Percentiles rank a stretch among this genome's conserved stretches.
Conservation (phyloP, 2,888 invertebrate species). For the Tubiluchus corallicola region DNA sequence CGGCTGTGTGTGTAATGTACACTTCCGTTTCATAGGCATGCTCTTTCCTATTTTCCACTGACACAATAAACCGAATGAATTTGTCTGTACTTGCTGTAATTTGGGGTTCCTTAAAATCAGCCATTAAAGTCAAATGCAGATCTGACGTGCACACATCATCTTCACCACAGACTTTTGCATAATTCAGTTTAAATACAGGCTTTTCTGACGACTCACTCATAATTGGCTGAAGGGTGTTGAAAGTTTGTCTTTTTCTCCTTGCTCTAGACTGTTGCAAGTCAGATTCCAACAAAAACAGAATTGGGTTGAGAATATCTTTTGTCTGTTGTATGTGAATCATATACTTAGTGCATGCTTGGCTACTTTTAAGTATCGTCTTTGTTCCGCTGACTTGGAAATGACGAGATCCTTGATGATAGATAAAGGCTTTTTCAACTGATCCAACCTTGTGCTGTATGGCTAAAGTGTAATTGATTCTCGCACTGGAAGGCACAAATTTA, state of each 20-base stretch:
- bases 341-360: not conserved
- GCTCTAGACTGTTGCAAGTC: not conserved
- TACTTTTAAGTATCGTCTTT: not conserved
- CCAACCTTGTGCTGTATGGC: not conserved
- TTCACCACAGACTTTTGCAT: not conserved
- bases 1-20: not conserved
- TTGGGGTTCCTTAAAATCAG: not conserved
- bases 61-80: not conserved
- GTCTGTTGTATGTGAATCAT: not conserved
- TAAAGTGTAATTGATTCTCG: not conserved
- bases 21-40: not conserved
- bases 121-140: not conserved
- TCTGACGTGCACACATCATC: not conserved
- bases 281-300: not conserved
- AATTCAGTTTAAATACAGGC: not conserved
- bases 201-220: not conserved
- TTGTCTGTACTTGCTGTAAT: not conserved
- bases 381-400: not conserved
- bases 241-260: too few relatives aligned
- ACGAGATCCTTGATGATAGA: not conserved
- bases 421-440: not conserved
- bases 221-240: too few relatives aligned
- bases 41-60: not conserved
- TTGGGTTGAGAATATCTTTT: not conserved
- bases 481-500: constrained; percentile 13